Percentiles rank a stretch among this genome's conserved stretches.
These are phyloP conservation scores for Equus przewalskii DNA, from an alignment of 2,113 vertebrate species.

Conservation along the genomic window DNA sequence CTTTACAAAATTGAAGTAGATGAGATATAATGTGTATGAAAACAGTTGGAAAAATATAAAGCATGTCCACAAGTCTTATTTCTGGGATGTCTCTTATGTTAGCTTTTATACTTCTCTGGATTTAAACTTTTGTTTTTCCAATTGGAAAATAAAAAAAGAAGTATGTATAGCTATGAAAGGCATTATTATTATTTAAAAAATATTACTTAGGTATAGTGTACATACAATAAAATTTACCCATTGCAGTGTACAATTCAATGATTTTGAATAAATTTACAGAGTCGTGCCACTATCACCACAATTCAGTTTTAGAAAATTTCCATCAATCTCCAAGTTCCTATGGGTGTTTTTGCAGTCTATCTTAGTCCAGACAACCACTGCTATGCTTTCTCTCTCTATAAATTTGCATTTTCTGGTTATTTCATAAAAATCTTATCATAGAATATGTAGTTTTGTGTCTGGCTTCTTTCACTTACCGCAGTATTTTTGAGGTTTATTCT, in stretches of 20 bases:
- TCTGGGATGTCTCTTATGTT: neutral
- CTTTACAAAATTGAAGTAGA: neutral
- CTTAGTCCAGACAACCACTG: neutral
- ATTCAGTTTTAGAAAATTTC: slow-evolving; percentile 16
- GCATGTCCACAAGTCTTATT: neutral
- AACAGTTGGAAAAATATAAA: neutral
- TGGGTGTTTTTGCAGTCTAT: neutral
- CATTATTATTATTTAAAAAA: neutral
- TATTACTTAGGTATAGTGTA: neutral
- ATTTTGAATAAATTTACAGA: neutral
- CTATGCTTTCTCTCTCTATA: neutral
- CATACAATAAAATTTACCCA: neutral
- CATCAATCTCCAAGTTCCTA: neutral
- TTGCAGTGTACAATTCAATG: neutral
- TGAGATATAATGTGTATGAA: neutral
- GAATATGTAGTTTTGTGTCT: neutral
- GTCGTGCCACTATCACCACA: neutral
- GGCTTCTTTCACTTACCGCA: neutral
- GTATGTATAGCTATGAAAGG: neutral
- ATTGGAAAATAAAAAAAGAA: neutral
- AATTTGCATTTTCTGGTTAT: neutral
- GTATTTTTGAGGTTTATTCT: neutral
- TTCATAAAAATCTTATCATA: neutral
- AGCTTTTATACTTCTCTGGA: neutral
- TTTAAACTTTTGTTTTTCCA: neutral